Evolutionary conservation across 2,888 invertebrate species (phyloP).

Genomic region (Encarsia formosa): DNA sequence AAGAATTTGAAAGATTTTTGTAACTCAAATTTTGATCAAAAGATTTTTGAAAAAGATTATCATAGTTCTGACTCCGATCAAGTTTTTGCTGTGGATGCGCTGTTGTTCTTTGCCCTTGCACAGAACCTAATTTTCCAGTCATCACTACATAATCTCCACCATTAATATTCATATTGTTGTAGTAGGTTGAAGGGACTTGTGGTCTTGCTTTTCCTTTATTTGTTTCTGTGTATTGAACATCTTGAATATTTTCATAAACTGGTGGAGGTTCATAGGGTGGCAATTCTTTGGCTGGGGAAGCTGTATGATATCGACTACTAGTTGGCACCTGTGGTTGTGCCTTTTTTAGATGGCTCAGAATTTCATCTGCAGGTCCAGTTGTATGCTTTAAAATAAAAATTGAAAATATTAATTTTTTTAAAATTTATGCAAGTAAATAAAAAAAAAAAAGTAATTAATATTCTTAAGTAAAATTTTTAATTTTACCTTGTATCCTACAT

Average conservation of each 20-base stretch:
- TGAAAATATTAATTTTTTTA: background rate
- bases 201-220: slow-evolving; percentile 49
- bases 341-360: slow-evolving; percentile 56
- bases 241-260: slow-evolving; percentile 63
- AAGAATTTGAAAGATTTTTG: slow-evolving; percentile 27
- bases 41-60: slow-evolving; percentile 37
- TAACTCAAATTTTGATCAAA: slow-evolving; percentile 28
- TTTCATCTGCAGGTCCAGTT: slow-evolving; percentile 11
- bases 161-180: slow-evolving; percentile 64
- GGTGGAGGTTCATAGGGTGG: slow-evolving; percentile 57
- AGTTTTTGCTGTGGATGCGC: slow-evolving; percentile 35
- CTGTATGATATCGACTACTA: slow-evolving; percentile 57
- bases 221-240: slow-evolving; percentile 48
- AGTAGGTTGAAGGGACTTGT: slow-evolving; percentile 49
- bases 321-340: slow-evolving; percentile 80
- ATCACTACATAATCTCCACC: slow-evolving; percentile 76
- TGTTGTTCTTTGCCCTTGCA: slow-evolving; percentile 36
- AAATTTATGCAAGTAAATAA: background rate
- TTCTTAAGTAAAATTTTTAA: background rate
- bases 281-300: slow-evolving; percentile 56
- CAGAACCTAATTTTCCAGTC: slow-evolving; percentile 61
- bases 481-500: slow-evolving; percentile 49
- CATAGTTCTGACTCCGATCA: slow-evolving; percentile 43
- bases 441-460: background rate
- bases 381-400: slow-evolving; percentile 3